Conservation (phyloP, 2,113 vertebrate species). For the Neoarius graeffei region DNA sequence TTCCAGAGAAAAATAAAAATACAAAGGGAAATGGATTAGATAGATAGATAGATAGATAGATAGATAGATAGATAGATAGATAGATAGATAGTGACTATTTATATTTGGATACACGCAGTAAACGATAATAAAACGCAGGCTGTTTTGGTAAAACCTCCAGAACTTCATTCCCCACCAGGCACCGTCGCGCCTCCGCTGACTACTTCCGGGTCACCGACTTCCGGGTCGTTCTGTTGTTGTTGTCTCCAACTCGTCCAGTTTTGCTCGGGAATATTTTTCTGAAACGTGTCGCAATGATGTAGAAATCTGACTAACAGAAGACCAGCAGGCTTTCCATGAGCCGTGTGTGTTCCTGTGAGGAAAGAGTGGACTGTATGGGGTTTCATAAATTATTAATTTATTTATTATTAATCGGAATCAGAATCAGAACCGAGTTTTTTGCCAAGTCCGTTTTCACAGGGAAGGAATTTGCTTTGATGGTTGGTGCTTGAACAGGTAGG, state of each 20-base stretch:
- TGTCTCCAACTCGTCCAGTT: conserved; percentile 5
- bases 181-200: background rate
- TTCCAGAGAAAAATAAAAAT: no score
- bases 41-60: no score
- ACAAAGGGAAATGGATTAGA: no score
- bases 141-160: background rate
- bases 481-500: no score
- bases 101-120: background rate
- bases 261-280: background rate
- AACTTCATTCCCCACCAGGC: conserved; percentile 28
- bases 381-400: background rate
- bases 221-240: conserved; percentile 15
- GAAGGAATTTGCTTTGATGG: no score
- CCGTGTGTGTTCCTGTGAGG: background rate
- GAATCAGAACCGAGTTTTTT: no score
- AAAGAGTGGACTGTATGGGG: background rate
- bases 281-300: conserved; percentile 5
- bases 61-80: background rate
- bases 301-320: background rate
- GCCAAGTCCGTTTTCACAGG: no score
- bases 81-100: background rate
- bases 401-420: background rate
- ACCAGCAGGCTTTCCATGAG: background rate
- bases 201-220: conserved; percentile 8
- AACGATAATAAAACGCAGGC: background rate